Evolutionary conservation across 2,113 vertebrate species (phyloP).

Genomic region (Barbus barbus): DNA sequence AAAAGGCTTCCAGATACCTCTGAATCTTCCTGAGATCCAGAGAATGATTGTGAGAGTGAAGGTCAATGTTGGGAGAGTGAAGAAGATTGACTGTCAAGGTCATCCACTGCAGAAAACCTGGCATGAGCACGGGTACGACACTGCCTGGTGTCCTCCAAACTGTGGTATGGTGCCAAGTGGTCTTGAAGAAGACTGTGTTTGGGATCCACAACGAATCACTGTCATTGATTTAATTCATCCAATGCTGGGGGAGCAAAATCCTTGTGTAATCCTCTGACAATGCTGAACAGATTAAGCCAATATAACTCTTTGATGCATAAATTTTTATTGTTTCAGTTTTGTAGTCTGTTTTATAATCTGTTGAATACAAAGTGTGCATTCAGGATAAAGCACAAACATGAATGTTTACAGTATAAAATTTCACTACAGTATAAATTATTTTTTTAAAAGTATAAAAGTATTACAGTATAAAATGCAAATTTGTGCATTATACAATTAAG

Average conservation of each 20-base stretch:
- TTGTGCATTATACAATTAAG: too few relatives aligned
- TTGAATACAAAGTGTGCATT: too few relatives aligned
- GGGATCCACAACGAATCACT: not conserved
- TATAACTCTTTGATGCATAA: too few relatives aligned
- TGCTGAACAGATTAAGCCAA: not conserved
- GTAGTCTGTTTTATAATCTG: too few relatives aligned
- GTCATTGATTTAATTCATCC: not conserved
- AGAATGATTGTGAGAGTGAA: not conserved
- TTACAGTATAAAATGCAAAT: too few relatives aligned
- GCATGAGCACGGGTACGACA: conserved; percentile 3
- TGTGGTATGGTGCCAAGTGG: not conserved
- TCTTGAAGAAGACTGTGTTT: conserved; percentile 2
- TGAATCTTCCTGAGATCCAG: not conserved
- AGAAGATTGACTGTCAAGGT: not conserved
- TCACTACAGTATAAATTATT: too few relatives aligned
- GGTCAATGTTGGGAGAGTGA: not conserved
- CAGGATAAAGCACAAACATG: too few relatives aligned
- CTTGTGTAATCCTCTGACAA: not conserved
- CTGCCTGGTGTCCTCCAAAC: conserved; percentile 12
- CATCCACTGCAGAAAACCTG: not conserved
- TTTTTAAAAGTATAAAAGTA: too few relatives aligned
- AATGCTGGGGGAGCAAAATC: not conserved
- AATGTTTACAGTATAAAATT: too few relatives aligned
- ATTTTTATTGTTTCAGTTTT: too few relatives aligned
- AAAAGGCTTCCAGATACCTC: conserved; percentile 43